A percentile compares a stretch with the other conserved stretches of the same genome.
Evolutionary conservation across 1,140 invertebrate genomes (phyloP).

Genomic region (Paramacrobiotus metropolitanus): DNA sequence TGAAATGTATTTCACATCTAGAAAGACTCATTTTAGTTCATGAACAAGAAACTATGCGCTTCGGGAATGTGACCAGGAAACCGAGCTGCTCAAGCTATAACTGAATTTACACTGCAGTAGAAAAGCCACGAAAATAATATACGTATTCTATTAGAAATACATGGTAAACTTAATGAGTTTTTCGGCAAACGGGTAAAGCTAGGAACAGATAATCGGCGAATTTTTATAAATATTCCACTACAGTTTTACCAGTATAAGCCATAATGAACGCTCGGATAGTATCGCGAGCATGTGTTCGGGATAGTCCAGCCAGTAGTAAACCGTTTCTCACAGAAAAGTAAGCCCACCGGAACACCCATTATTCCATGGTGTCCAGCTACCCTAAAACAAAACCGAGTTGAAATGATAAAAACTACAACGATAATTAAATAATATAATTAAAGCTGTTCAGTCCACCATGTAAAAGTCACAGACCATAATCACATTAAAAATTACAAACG

Average conservation of each 20-base stretch:
- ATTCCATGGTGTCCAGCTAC: neutral
- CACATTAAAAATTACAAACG: too few relatives aligned
- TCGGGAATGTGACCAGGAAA: too few relatives aligned
- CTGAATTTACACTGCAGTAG: neutral
- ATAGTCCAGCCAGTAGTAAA: neutral
- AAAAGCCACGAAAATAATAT: neutral
- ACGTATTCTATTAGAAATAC: neutral
- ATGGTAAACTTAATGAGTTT: neutral
- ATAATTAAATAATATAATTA: too few relatives aligned
- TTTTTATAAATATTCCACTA: too few relatives aligned
- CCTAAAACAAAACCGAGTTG: neutral
- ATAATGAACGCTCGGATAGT: conserved; percentile 2
- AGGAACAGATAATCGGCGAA: too few relatives aligned
- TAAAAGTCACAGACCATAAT: too few relatives aligned
- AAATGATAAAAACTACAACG: neutral
- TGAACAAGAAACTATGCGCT: too few relatives aligned
- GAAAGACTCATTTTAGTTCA: too few relatives aligned
- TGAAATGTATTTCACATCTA: neutral
- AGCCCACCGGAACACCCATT: neutral
- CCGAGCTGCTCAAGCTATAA: too few relatives aligned
- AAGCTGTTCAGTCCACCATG: too few relatives aligned
- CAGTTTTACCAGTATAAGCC: neutral
- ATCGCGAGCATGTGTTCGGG: neutral
- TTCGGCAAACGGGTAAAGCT: neutral
- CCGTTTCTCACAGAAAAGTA: neutral